These are phyloP conservation scores for Falco rusticolus DNA, from an alignment of 2,797 vertebrate genomes.

Conservation along the genomic window DNA sequence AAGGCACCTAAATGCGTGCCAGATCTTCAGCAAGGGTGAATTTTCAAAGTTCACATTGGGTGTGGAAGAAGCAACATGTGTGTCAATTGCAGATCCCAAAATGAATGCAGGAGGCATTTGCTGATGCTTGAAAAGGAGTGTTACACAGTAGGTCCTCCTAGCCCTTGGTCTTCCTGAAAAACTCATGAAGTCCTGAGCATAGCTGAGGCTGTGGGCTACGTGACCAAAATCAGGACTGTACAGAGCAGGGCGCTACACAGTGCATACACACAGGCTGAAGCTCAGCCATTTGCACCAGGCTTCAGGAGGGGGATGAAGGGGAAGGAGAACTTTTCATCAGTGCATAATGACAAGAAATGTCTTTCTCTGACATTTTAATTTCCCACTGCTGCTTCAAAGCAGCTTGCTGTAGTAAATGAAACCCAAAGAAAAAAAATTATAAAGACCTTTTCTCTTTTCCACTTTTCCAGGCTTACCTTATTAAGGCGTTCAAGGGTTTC, in stretches of 20 bases:
- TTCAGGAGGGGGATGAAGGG: not conserved
- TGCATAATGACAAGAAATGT: not conserved
- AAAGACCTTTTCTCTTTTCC: not conserved
- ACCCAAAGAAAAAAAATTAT: not conserved
- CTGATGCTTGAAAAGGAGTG: not conserved
- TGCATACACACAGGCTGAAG: accelerated
- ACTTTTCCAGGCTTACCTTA: slow-evolving; percentile 79
- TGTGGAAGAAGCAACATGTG: not conserved
- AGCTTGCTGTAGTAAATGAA: not conserved
- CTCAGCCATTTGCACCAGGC: not conserved
- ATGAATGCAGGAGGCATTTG: not conserved
- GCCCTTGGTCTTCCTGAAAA: not conserved
- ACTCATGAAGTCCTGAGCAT: not conserved
- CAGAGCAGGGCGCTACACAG: not conserved
- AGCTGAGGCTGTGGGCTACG: not conserved
- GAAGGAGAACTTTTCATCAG: not conserved
- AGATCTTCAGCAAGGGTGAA: not conserved
- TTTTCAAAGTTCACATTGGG: not conserved
- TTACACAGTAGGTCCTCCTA: not conserved
- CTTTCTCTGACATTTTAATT: not conserved
- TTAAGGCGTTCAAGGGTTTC: slow-evolving; percentile 90
- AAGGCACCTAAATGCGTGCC: not conserved
- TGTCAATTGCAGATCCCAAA: not conserved
- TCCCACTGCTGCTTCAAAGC: not conserved
- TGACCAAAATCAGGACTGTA: not conserved